Conservation (phyloP, 2,888 invertebrate genomes). For the Macropis europaea region DNA sequence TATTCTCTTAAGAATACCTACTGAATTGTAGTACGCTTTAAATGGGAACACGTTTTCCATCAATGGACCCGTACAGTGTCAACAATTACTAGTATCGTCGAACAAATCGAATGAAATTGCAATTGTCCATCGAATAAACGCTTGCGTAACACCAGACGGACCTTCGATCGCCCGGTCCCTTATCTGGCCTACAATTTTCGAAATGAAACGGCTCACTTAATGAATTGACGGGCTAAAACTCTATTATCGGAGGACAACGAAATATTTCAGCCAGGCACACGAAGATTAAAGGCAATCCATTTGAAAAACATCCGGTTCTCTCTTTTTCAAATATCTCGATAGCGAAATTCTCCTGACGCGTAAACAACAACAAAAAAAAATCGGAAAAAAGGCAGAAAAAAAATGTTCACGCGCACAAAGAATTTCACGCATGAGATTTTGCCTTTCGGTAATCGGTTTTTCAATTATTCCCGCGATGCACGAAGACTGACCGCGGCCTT, state of each 20-base stretch:
- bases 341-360: conserved; percentile 22
- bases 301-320: conserved; percentile 31
- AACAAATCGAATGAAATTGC: neutral
- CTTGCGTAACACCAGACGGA: conserved; percentile 12
- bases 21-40: no score
- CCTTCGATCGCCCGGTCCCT: conserved; percentile 27
- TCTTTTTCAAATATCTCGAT: conserved; percentile 32
- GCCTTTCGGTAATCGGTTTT: conserved; percentile 57
- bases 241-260: conserved; percentile 5
- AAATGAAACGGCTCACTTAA: conserved; percentile 33
- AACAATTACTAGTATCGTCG: no score
- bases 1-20: no score
- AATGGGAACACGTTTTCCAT: no score
- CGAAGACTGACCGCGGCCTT: conserved; percentile 51
- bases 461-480: conserved; percentile 61
- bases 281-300: conserved; percentile 45
- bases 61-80: no score
- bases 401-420: conserved; percentile 29
- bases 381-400: neutral
- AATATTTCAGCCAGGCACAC: conserved; percentile 37
- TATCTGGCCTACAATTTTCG: conserved; percentile 26
- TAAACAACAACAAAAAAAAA: neutral
- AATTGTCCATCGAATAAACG: conserved; percentile 6
- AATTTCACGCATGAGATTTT: conserved; percentile 59
- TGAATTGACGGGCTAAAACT: conserved; percentile 29